Evolutionary conservation across 2,888 invertebrate genomes (phyloP).

Genomic region (Hydroisotoma schaefferi): DNA sequence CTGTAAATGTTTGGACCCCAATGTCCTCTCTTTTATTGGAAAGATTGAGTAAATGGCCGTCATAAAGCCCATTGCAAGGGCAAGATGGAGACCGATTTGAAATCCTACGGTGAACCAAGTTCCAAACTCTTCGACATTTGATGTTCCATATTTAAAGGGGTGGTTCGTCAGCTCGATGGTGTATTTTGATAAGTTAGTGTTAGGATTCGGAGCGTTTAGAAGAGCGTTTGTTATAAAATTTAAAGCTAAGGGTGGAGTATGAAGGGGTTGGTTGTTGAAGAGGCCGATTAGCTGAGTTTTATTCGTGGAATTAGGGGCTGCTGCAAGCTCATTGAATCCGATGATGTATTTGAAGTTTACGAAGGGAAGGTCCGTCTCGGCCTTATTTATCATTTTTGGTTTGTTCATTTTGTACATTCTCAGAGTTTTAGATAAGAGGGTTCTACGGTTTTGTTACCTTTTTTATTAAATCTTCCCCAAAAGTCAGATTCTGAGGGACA

Average conservation of each 20-base stretch:
- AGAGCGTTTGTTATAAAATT: slow-evolving; percentile 65
- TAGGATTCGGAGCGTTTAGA: slow-evolving; percentile 50
- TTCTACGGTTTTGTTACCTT: slow-evolving; percentile 14
- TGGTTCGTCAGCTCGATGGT: slow-evolving; percentile 60
- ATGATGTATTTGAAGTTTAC: slow-evolving; percentile 43
- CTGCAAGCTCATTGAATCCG: slow-evolving; percentile 21
- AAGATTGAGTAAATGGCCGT: slow-evolving; percentile 56
- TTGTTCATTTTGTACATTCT: not conserved
- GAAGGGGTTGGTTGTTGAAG: slow-evolving; percentile 77
- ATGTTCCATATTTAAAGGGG: slow-evolving; percentile 62
- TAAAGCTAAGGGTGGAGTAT: slow-evolving; percentile 67
- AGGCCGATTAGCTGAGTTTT: slow-evolving; percentile 52
- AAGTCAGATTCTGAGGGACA: slow-evolving; percentile 14
- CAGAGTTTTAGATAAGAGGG: not conserved
- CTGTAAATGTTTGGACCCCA: slow-evolving; percentile 67
- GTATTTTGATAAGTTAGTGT: slow-evolving; percentile 50
- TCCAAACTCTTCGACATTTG: slow-evolving; percentile 51
- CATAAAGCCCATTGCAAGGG: slow-evolving; percentile 69
- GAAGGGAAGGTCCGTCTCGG: slow-evolving; percentile 17
- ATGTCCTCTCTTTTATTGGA: slow-evolving; percentile 64
- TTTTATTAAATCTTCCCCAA: slow-evolving; percentile 21
- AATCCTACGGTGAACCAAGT: slow-evolving; percentile 42
- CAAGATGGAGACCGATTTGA: slow-evolving; percentile 57
- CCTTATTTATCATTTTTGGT: slow-evolving; percentile 9
- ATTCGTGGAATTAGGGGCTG: slow-evolving; percentile 16